Base-by-base conservation (phyloP, 2,113 vertebrate species). In the Dryoscopus gambensis region DNA sequence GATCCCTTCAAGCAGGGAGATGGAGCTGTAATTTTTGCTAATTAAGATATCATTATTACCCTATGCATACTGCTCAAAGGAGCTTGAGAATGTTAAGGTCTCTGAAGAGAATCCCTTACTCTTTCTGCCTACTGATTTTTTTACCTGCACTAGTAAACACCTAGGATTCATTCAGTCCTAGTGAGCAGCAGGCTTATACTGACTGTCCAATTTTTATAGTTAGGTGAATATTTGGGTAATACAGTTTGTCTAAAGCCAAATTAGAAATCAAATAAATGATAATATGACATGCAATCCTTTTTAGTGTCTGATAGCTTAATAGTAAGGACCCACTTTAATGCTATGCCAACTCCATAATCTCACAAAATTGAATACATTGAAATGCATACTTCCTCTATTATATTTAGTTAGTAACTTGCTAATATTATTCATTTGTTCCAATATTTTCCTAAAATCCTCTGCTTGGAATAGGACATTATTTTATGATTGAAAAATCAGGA, bases 41-140 rank as follows among this genome's bases (percentile, higher is more conserved):
- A 94, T 96, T 91, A 96, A 96, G 94, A 73, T 86, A 84, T 75
- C 81, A 84, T 87, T 87, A 78, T 89, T 82, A 68, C n/a, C 47
- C 56, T 67, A 39, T 65, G 49, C 6, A 6, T 18, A 53, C 60
- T 75, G 59, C 78, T 93, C 86, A 93, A 89, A 86, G 63, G 37
- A 68, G 56, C 52, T 71, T 64, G 68, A 79, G 76, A 71, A 68
- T 2, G 2, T 67, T 59, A 59, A 56, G 22, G 56, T 75, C 84
- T 77, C 82, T 39, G 30, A 95, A 83, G 57, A 88, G 62, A 96
- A 91, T 83, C 68, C 50, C 42, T 88, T 65, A 27, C 28, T 93
- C 75, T 37, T 86, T 77, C 59, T 90, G 53, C 55, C 47, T 49
- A 2, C 65, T 67, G 74, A 23, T 55, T 69, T 76, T 84, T 84